Conservation (phyloP, 2,888 invertebrate genomes). For the Ephialtes manifestator region DNA sequence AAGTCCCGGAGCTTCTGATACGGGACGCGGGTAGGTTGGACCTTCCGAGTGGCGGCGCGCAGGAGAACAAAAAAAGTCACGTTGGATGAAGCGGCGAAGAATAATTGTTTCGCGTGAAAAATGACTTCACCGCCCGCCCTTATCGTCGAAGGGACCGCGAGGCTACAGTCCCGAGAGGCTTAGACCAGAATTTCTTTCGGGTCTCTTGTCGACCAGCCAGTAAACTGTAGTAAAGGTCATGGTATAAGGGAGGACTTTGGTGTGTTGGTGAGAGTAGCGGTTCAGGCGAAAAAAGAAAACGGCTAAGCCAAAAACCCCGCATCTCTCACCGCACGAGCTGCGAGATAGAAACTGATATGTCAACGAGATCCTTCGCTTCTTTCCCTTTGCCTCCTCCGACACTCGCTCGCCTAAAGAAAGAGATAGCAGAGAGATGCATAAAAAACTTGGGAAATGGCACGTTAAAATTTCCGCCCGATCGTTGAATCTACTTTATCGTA, state of each 20-base stretch:
- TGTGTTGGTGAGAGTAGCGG: slow-evolving; percentile 3
- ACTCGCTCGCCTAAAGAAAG: slow-evolving; percentile 20
- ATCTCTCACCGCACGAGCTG: slow-evolving; percentile 20
- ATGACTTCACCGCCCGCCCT: slow-evolving; percentile 57
- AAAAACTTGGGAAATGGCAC: slow-evolving; percentile 13
- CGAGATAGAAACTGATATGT: slow-evolving; percentile 38
- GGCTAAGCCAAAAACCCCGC: slow-evolving; percentile 40
- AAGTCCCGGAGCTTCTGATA: slow-evolving; percentile 25
- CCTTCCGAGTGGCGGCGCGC: slow-evolving; percentile 1
- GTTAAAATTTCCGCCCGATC: background rate
- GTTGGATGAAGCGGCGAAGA: slow-evolving; percentile 56
- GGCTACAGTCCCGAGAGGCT: slow-evolving; percentile 52
- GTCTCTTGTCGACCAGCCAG: slow-evolving; percentile 39
- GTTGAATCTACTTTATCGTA: background rate
- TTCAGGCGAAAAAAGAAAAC: slow-evolving; percentile 34
- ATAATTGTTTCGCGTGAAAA: slow-evolving; percentile 71
- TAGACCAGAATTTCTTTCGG: slow-evolving; percentile 56
- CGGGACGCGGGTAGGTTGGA: slow-evolving; percentile 1
- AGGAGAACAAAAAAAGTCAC: slow-evolving; percentile 35
- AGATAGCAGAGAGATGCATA: slow-evolving; percentile 1
- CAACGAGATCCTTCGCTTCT: slow-evolving; percentile 23
- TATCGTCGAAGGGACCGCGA: slow-evolving; percentile 50
- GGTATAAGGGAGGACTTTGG: slow-evolving; percentile 1
- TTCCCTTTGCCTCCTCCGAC: background rate
- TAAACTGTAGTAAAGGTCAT: slow-evolving; percentile 18